Evolutionary conservation across 1,140 invertebrate species (phyloP).

Genomic region (Ephestia elutella): DNA sequence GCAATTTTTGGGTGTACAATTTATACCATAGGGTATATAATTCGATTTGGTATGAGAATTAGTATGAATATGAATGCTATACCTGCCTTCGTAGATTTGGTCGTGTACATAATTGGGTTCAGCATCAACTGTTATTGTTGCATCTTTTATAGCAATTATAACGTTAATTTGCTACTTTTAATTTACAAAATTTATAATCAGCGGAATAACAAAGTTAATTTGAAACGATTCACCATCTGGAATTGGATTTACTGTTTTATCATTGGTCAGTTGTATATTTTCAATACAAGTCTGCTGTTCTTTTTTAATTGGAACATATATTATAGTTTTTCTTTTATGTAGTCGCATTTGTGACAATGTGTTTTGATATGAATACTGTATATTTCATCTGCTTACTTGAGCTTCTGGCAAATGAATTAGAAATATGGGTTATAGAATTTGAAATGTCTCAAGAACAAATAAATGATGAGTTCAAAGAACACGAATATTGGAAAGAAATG

Average conservation of each 20-base stretch:
- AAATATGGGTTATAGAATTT: not conserved
- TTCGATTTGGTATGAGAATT: not conserved
- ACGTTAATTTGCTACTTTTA: not conserved
- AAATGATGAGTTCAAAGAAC: not conserved
- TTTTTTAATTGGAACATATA: not conserved
- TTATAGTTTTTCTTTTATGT: not conserved
- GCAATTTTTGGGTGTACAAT: not conserved
- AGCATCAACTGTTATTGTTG: not conserved
- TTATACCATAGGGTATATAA: not conserved
- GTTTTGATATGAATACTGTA: not conserved
- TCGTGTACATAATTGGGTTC: not conserved
- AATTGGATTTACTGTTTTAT: not conserved
- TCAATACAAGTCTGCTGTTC: not conserved
- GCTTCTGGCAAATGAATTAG: not conserved
- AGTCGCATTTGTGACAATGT: not conserved
- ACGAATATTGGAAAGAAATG: not conserved
- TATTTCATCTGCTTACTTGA: not conserved
- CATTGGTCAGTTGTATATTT: not conserved
- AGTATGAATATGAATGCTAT: not conserved
- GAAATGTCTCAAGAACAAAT: not conserved
- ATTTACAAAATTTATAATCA: not conserved
- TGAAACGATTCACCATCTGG: not conserved
- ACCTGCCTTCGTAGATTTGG: not conserved
- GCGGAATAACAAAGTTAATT: not conserved
- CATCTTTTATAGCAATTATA: not conserved